Conservation (phyloP, 64 coral and sea anemone genomes). For the Anthopleura sola region DNA sequence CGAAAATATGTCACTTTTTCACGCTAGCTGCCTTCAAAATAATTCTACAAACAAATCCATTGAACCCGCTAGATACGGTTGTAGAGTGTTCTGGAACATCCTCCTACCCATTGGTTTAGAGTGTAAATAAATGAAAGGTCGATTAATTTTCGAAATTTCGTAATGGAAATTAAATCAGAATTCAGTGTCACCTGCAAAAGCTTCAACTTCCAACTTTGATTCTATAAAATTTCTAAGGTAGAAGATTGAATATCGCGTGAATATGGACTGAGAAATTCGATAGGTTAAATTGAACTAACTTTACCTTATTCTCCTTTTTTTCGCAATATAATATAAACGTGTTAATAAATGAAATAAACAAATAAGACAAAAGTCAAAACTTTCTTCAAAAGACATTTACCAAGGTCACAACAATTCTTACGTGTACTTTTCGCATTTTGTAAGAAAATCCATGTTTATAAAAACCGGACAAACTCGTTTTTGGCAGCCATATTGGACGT, state of each 20-base stretch:
- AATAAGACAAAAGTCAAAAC: background rate
- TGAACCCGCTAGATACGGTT: background rate
- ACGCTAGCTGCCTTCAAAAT: background rate
- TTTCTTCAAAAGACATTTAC: background rate
- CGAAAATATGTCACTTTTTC: slow-evolving; percentile 1
- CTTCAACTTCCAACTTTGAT: no score
- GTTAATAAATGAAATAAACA: background rate
- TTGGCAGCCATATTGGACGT: no score
- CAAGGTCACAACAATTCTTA: background rate
- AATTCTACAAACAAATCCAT: background rate
- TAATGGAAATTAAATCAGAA: no score
- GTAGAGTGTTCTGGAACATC: background rate
- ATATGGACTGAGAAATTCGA: no score
- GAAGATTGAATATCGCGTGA: no score
- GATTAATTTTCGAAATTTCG: background rate
- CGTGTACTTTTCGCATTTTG: background rate
- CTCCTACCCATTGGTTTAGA: background rate
- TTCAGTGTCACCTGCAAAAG: no score
- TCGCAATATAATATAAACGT: no score
- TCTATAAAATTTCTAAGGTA: no score
- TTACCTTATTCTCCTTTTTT: no score
- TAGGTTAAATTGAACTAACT: no score
- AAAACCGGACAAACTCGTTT: background rate
- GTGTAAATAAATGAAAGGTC: background rate
- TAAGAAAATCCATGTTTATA: background rate